Evolutionary conservation across 2,113 vertebrate species (phyloP).

Genomic region (Nycticebus coucang): DNA sequence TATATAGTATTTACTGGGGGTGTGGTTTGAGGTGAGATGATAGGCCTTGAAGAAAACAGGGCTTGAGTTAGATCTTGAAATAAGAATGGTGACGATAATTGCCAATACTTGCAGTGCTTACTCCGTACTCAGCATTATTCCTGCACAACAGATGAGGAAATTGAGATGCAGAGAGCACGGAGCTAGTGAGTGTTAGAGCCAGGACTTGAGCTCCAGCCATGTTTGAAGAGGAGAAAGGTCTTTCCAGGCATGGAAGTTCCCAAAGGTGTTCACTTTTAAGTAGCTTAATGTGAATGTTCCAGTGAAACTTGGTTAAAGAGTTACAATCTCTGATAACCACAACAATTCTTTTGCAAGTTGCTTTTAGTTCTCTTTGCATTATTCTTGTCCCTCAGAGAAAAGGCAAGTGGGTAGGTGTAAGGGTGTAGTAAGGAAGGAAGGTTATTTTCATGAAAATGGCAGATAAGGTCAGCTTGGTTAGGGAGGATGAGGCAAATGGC

Average conservation of each 20-base stretch:
- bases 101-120: rapidly evolving
- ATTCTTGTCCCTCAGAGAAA: constrained; percentile 10
- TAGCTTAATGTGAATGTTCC: not conserved
- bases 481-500: not conserved
- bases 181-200: not conserved
- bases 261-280: not conserved
- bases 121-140: not conserved
- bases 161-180: not conserved
- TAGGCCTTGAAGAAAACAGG: not conserved
- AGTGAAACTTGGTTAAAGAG: not conserved
- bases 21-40: not conserved
- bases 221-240: not conserved
- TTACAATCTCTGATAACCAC: not conserved
- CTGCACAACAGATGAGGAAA: not conserved
- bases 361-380: constrained; percentile 15
- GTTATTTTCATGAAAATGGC: not conserved
- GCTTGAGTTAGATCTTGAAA: not conserved
- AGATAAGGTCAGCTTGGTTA: not conserved
- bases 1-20: not conserved
- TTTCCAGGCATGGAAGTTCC: not conserved
- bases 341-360: not conserved
- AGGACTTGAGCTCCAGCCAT: not conserved
- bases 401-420: not conserved
- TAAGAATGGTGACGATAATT: not conserved
- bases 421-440: not conserved